Conservation (phyloP, 1,140 invertebrate genomes). For the Dolichoris vasculosae region DNA sequence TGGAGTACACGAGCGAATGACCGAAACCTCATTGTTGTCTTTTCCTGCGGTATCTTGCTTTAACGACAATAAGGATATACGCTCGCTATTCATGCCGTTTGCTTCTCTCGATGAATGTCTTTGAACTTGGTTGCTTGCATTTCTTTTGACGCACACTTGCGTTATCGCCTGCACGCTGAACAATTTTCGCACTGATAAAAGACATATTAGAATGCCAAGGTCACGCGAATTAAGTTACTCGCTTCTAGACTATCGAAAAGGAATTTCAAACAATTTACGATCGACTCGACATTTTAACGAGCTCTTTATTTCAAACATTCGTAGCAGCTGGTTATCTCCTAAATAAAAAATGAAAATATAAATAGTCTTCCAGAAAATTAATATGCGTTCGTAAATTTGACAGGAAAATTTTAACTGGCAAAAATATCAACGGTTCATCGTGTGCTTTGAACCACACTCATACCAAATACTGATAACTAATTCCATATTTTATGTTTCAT, state of each 20-base stretch:
- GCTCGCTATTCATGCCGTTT: neutral
- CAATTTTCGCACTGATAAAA: conserved; percentile 2
- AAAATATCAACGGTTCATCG: neutral
- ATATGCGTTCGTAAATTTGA: neutral
- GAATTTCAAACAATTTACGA: neutral
- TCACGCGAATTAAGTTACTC: neutral
- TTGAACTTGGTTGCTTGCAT: conserved; percentile 17
- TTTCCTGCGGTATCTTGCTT: conserved; percentile 22
- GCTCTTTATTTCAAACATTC: neutral
- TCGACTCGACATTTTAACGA: neutral
- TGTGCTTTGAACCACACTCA: neutral
- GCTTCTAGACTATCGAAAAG: neutral
- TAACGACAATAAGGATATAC: conserved; percentile 19
- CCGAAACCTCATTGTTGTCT: conserved; percentile 46
- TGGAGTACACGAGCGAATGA: conserved; percentile 7
- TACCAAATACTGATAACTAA: neutral
- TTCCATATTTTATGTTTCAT: neutral
- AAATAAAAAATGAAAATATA: neutral
- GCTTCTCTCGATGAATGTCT: conserved; percentile 3
- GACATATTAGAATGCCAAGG: conserved; percentile 15
- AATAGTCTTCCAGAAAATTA: neutral
- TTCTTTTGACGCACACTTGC: neutral
- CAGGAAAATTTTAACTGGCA: neutral
- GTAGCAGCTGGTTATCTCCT: neutral
- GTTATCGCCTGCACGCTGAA: neutral